phyloP scores from a whole-genome alignment of 2,113 vertebrate species.

The Corythornis madagascariensis region DNA sequence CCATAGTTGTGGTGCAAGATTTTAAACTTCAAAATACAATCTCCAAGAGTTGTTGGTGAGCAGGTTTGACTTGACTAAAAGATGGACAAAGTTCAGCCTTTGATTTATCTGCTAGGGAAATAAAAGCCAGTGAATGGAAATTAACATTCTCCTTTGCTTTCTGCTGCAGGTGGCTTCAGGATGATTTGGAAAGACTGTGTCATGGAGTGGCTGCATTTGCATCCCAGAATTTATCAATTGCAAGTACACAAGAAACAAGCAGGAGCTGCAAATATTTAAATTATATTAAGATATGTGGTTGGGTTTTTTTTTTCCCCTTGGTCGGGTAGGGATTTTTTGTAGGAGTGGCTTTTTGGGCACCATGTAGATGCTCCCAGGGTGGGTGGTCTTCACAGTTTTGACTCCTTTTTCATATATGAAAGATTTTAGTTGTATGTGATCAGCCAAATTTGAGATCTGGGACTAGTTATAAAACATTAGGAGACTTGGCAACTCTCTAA shows the following conservation, averaged over 20 bases:
- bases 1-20: not conserved
- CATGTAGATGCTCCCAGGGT: not conserved
- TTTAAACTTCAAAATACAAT: not conserved
- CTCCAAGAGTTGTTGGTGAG: conserved; percentile 2
- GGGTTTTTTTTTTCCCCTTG: not conserved
- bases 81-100: not conserved
- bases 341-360: not conserved
- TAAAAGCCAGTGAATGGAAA: not conserved
- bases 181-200: not conserved
- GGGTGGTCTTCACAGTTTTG: not conserved
- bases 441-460: not conserved
- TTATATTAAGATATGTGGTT: not conserved
- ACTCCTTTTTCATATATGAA: not conserved
- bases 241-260: not conserved
- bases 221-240: not conserved
- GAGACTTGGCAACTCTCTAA: not conserved
- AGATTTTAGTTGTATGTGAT: not conserved
- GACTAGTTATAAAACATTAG: not conserved
- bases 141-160: not conserved
- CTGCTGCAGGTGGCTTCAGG: not conserved
- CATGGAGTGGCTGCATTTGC: not conserved
- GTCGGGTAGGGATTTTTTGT: not conserved
- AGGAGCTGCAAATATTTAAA: not conserved
- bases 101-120: not conserved
- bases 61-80: not conserved